Evolutionary conservation across 2,113 vertebrate genomes (phyloP).

Genomic region (human): DNA sequence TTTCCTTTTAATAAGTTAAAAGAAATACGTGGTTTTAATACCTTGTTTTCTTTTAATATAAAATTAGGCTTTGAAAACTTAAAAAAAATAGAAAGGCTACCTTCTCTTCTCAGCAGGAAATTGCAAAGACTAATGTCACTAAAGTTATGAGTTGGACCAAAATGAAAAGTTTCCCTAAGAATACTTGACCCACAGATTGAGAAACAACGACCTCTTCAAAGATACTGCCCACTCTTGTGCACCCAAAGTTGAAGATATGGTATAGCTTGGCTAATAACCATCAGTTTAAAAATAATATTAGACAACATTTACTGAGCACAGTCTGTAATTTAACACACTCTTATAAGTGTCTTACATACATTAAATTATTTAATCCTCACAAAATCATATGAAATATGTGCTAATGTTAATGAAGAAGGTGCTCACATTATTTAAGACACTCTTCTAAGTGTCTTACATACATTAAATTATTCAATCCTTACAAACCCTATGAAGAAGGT

Average conservation of each 20-base stretch:
- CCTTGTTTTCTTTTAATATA: constrained; percentile 25
- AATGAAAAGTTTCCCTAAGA: constrained; percentile 2
- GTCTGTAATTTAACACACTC: not conserved
- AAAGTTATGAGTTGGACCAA: constrained; percentile 8
- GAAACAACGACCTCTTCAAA: not conserved
- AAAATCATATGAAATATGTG: not conserved
- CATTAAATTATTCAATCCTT: not conserved
- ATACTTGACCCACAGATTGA: not conserved
- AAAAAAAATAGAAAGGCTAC: not conserved
- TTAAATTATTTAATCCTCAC: not conserved
- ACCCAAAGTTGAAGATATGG: not conserved
- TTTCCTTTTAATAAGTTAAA: not conserved
- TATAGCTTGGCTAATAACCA: not conserved
- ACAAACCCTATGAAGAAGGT: not conserved
- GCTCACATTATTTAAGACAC: not conserved
- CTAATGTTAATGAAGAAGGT: not conserved
- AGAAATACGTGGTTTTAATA: not conserved
- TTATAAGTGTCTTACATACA: not conserved
- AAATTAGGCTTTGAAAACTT: not conserved
- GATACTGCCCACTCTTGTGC: not conserved
- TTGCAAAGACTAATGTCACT: not conserved
- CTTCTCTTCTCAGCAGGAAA: not conserved
- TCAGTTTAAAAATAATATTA: not conserved
- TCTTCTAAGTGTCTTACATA: not conserved
- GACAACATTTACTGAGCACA: not conserved